phyloP scores from a whole-genome alignment of 2,113 vertebrate species.

The Pheucticus melanocephalus region DNA sequence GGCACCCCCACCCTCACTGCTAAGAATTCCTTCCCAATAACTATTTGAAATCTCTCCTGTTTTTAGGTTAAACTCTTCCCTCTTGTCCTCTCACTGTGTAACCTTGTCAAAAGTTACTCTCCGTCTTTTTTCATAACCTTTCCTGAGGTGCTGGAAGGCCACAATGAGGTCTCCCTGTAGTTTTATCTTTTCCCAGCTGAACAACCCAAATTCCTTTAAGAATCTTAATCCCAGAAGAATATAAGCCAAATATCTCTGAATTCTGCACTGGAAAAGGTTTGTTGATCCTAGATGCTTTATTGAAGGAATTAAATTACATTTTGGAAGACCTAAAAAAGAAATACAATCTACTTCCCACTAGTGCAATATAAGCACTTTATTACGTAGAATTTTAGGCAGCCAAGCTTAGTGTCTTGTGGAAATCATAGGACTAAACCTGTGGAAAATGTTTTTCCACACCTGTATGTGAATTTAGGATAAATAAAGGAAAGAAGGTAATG shows the following conservation, averaged over 20 bases:
- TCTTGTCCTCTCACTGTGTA: background rate
- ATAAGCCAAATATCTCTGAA: background rate
- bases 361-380: background rate
- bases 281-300: background rate
- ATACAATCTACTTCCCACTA: background rate
- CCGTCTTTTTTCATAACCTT: background rate
- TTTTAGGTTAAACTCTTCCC: background rate
- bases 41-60: background rate
- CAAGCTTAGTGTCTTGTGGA: background rate
- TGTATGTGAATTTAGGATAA: background rate
- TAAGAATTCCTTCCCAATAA: background rate
- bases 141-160: background rate
- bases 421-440: background rate
- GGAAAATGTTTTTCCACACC: background rate
- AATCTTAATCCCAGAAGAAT: background rate
- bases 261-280: background rate
- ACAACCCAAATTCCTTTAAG: background rate
- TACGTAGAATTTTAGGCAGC: background rate
- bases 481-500: background rate
- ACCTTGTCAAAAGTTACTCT: background rate
- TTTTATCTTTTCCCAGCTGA: background rate
- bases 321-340: background rate
- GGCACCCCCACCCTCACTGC: rapidly evolving
- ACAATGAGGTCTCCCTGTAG: background rate
- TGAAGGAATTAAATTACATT: background rate